Percentiles rank a stretch among this genome's conserved stretches.
These are phyloP conservation scores for Mycalesis mineus DNA, from an alignment of 2,888 invertebrate species.

Conservation along the genomic window DNA sequence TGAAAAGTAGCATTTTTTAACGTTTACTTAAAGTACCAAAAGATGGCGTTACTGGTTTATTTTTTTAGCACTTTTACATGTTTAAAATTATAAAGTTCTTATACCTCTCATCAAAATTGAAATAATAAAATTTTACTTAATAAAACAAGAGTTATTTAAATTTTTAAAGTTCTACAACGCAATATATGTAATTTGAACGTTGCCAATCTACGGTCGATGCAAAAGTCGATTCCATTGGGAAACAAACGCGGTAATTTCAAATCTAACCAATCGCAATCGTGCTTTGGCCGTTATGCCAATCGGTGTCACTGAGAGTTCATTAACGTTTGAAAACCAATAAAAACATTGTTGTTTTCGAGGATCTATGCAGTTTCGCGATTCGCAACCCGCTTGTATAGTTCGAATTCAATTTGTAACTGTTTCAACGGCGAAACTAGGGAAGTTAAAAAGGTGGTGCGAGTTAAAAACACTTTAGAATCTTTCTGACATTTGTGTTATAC, in stretches of 20 bases:
- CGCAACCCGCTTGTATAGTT: constrained; percentile 49
- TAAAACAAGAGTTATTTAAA: no score
- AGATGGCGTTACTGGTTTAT: neutral
- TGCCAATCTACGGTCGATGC: constrained; percentile 37
- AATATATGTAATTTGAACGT: constrained; percentile 19
- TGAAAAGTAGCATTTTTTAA: no score
- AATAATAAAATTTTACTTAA: no score
- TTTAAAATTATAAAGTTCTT: no score
- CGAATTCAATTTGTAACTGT: constrained; percentile 56
- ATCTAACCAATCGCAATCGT: constrained; percentile 52
- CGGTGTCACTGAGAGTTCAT: constrained; percentile 36
- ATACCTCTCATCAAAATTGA: no score
- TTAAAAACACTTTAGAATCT: constrained; percentile 45
- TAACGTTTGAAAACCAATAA: constrained; percentile 17
- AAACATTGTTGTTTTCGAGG: constrained; percentile 31
- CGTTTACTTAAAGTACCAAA: neutral
- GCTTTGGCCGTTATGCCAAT: constrained; percentile 53
- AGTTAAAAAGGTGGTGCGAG: constrained; percentile 29
- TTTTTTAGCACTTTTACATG: no score
- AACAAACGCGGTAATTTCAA: constrained; percentile 53
- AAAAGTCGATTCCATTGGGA: constrained; percentile 29
- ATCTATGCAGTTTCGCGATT: constrained; percentile 33
- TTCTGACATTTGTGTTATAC: constrained; percentile 39
- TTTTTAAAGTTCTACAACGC: no score
- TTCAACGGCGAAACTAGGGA: constrained; percentile 44